Conservation (phyloP, 2,797 vertebrate genomes). For the Pseudochromis fuscus region DNA sequence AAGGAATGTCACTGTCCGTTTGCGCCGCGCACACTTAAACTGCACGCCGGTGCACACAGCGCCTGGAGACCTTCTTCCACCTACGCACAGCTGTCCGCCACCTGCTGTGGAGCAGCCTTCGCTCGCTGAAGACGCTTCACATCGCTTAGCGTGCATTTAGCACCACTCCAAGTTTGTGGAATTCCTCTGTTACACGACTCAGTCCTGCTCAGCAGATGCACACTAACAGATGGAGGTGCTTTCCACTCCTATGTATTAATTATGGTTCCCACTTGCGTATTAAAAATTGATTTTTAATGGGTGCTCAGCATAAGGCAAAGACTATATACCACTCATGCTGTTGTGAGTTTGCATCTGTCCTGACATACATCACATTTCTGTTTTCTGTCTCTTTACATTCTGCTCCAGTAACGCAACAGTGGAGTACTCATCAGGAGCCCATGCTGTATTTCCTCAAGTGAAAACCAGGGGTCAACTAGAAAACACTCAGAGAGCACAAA, state of each 20-base stretch:
- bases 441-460: no score
- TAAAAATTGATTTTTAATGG: constrained; percentile 58
- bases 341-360: constrained; percentile 38
- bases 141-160: constrained; percentile 63
- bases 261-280: constrained; percentile 47
- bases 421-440: constrained; percentile 12
- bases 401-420: constrained; percentile 11
- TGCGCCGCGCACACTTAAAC: neutral
- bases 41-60: neutral
- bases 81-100: constrained; percentile 73
- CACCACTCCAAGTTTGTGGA: constrained; percentile 23
- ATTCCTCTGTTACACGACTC: constrained; percentile 16
- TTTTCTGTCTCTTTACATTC: constrained; percentile 14
- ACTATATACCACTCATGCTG: constrained; percentile 11
- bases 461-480: no score
- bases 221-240: constrained; percentile 55
- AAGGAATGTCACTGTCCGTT: constrained; percentile 56
- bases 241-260: constrained; percentile 57
- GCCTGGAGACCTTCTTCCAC: constrained; percentile 63
- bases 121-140: constrained; percentile 50
- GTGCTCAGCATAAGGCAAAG: constrained; percentile 10
- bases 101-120: constrained; percentile 69
- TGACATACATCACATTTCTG: constrained; percentile 5
- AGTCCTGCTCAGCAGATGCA: constrained; percentile 40
- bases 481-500: no score